Base-by-base conservation (phyloP, 35 echinoderm and acorn worm species). In the Eucidaris tribuloides region DNA sequence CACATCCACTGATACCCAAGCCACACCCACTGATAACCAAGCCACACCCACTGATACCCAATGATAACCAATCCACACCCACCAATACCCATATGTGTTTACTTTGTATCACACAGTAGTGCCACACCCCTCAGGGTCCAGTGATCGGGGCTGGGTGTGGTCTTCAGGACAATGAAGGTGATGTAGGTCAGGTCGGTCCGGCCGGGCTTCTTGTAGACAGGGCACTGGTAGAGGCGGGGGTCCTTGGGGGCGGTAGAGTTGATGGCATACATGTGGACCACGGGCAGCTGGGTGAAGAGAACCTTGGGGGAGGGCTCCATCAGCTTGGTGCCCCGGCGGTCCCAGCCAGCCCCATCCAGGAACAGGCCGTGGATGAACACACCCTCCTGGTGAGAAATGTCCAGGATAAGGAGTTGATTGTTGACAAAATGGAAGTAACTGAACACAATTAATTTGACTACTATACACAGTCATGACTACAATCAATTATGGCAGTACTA, bases 221-320 rank as follows among this genome's bases (percentile, higher is more conserved):
- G 89, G 48, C 89, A 92, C 76, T 87, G 79, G 77, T 92, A 92
- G 42, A 80, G 58, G 18, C 71, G 89, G 28, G 82, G 71, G 33
- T 99, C 96, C 60, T 99, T 93, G 24, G 96, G 91, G 24, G 90
- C 90, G 11, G 90, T 93, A 24, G 91, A 99, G 83, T 99, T 99
- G 86, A 99, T 99, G 50, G 96, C 96, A 85, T 90, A 99, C 72
- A 99, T 90, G 82, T 99, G 96, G 6, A 99, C 79, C 24, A 99
- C 96, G 19, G 96, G 96, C 18, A 99, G 84, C 37, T 79, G 45
- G 28, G 70, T 90, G 72, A 99, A 99, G 20, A 99, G 80, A 15
- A 99, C 90, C 57, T 99, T 99, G 36, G 94, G 90, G 4, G 89
- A 82, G 7, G 96, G 79, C 46, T 99, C 96, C 41, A 85, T 84